Percentiles rank a stretch among this genome's conserved stretches.
These are phyloP conservation scores for Pinna nobilis DNA, from an alignment of 1,140 invertebrate genomes.

Conservation along the genomic window DNA sequence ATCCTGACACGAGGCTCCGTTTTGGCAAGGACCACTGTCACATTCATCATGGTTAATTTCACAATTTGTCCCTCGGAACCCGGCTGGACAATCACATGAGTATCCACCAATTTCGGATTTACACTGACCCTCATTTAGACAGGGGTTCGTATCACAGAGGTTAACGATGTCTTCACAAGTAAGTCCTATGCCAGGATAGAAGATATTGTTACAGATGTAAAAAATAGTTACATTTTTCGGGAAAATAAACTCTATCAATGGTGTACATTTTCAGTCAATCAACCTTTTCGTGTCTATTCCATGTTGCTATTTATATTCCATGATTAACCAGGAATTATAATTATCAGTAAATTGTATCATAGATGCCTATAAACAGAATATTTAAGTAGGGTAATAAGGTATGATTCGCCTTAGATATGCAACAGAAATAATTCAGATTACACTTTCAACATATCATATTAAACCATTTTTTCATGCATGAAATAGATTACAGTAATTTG, in stretches of 20 bases:
- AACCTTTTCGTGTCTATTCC: not conserved
- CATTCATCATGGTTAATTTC: slow-evolving; percentile 69
- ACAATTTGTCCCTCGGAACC: slow-evolving; percentile 60
- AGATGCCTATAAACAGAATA: slow-evolving; percentile 53
- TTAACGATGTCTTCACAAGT: slow-evolving; percentile 86
- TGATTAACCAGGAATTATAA: slow-evolving; percentile 49
- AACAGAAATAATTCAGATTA: slow-evolving; percentile 87
- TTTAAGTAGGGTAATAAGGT: slow-evolving; percentile 76
- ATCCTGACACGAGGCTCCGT: slow-evolving; percentile 82
- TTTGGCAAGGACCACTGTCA: slow-evolving; percentile 76
- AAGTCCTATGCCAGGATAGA: no score
- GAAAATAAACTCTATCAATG: no score
- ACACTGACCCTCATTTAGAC: slow-evolving; percentile 95
- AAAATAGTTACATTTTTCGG: not conserved
- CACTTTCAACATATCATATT: slow-evolving; percentile 61
- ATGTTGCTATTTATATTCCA: not conserved
- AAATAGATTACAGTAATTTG: slow-evolving; percentile 13
- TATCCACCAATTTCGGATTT: slow-evolving; percentile 75
- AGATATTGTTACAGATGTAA: no score
- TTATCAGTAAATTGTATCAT: slow-evolving; percentile 55
- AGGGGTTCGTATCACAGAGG: slow-evolving; percentile 77
- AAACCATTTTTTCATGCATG: not conserved
- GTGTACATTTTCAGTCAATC: not conserved
- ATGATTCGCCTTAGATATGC: slow-evolving; percentile 85
- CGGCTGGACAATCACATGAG: slow-evolving; percentile 67